Evolutionary conservation across 1,140 invertebrate species (phyloP).

Genomic region (Bursaphelenchus mucronatus): DNA sequence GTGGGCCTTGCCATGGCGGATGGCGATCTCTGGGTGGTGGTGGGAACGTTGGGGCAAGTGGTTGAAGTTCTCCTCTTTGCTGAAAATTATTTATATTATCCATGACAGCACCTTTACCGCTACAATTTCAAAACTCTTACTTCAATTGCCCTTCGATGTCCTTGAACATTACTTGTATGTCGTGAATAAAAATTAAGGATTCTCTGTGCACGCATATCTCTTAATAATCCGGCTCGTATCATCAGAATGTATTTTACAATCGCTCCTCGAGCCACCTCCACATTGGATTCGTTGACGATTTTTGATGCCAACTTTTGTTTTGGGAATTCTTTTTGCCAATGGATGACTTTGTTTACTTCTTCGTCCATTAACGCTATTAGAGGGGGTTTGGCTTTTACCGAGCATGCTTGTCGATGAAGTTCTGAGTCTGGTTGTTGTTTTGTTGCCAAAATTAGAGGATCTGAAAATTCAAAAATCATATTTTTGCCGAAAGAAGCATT

Average conservation of each 20-base stretch:
- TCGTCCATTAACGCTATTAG: constrained; percentile 30
- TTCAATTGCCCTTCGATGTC: constrained; percentile 6
- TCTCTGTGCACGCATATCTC: constrained; percentile 11
- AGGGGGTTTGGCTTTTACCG: constrained; percentile 18
- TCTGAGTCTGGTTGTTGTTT: constrained; percentile 38
- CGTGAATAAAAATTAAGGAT: constrained; percentile 14
- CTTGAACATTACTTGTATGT: constrained; percentile 8
- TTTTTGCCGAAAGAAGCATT: neutral
- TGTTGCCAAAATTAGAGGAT: constrained; percentile 42
- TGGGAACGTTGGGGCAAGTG: neutral
- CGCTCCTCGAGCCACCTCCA: constrained; percentile 12
- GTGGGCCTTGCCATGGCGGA: too few species aligned
- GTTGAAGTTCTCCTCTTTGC: neutral
- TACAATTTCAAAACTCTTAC: neutral
- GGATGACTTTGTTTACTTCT: constrained; percentile 26
- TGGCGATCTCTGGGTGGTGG: neutral
- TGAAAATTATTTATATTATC: neutral
- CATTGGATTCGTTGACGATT: neutral
- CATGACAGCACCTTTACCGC: neutral
- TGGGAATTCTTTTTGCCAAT: constrained; percentile 14
- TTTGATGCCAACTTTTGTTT: neutral
- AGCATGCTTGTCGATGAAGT: constrained; percentile 24
- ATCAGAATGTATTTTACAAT: constrained; percentile 19
- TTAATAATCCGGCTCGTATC: constrained; percentile 10
- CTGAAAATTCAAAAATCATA: constrained; percentile 16